Conservation (phyloP, 2,797 vertebrate species). For the Adrianichthys oophorus region DNA sequence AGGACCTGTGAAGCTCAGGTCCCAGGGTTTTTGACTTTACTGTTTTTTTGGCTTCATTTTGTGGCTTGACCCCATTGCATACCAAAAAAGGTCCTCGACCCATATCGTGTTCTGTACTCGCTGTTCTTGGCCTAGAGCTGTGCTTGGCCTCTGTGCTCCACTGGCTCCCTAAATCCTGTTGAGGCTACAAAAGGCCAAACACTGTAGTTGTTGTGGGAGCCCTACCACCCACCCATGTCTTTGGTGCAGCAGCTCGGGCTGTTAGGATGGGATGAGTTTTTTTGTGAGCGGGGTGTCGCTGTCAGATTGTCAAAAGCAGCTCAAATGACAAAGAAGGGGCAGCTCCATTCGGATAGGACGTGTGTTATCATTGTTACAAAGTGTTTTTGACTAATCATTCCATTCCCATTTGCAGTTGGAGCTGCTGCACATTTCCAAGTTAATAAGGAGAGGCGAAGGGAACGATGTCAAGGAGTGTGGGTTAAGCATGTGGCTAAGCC, state of each 20-base stretch:
- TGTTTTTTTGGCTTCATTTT: conserved; percentile 59
- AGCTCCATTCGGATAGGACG: conserved; percentile 73
- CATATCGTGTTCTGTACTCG: conserved; percentile 62
- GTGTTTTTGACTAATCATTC: conserved; percentile 83
- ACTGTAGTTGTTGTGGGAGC: conserved; percentile 71
- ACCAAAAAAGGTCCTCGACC: conserved; percentile 61
- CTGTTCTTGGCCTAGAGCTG: conserved; percentile 73
- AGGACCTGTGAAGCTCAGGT: conserved; percentile 65
- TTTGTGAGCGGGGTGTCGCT: conserved; percentile 23
- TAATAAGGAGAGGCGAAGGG: conserved; percentile 65
- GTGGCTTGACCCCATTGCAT: conserved; percentile 61
- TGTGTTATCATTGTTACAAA: conserved; percentile 80
- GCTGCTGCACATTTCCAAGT: conserved; percentile 76
- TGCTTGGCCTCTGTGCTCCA: conserved; percentile 69
- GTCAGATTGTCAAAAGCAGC: conserved; percentile 74
- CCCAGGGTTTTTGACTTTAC: conserved; percentile 53
- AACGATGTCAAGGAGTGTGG: conserved; percentile 65
- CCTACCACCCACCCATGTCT: conserved; percentile 72
- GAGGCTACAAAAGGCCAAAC: conserved; percentile 70
- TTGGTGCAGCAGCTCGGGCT: conserved; percentile 30
- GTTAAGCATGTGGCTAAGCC: conserved; percentile 77
- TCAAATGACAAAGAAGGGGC: conserved; percentile 79
- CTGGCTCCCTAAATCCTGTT: conserved; percentile 66
- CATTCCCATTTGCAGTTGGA: conserved; percentile 81
- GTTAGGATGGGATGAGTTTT: conserved; percentile 2